phyloP scores from a whole-genome alignment of 2,797 vertebrate genomes.

The Tympanoctomys barrerae region DNA sequence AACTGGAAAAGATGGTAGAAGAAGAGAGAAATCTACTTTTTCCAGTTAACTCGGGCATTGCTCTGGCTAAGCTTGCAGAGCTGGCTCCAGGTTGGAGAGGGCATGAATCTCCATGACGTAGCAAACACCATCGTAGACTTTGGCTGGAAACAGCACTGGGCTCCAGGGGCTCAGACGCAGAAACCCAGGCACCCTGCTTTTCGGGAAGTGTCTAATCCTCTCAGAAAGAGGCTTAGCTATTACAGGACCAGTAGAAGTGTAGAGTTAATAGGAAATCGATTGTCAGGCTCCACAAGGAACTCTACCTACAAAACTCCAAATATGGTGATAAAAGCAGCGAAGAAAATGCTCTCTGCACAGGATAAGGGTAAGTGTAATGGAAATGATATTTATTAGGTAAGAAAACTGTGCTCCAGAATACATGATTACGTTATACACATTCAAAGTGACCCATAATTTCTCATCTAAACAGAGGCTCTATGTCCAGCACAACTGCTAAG shows the following conservation, averaged over 20 bases:
- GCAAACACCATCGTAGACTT: background rate
- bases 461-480: background rate
- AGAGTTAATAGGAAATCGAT: background rate
- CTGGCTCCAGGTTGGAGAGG: background rate
- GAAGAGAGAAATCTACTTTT: background rate
- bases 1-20: background rate
- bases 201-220: background rate
- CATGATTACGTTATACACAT: background rate
- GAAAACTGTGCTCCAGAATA: background rate
- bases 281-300: background rate
- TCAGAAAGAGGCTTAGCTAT: background rate
- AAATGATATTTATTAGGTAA: background rate
- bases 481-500: background rate
- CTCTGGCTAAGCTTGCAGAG: background rate
- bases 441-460: background rate
- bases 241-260: background rate
- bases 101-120: background rate
- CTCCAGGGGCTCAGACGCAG: background rate
- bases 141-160: background rate
- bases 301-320: background rate
- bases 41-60: background rate
- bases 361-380: background rate
- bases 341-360: background rate
- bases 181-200: background rate
- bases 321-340: background rate